Evolutionary conservation across 2,888 invertebrate genomes (phyloP).

Genomic region (Xylophagus ater): DNA sequence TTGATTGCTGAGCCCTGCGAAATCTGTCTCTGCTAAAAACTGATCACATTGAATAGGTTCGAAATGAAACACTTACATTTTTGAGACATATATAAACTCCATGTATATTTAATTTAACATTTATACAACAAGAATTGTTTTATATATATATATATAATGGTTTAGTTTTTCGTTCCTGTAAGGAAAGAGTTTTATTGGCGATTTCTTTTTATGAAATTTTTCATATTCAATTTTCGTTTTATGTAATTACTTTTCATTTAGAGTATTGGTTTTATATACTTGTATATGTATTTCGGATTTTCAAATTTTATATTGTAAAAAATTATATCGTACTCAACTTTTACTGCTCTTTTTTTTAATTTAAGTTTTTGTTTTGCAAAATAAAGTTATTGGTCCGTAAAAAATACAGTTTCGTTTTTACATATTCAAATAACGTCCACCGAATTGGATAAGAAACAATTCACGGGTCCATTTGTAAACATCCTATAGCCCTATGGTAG

Average conservation of each 20-base stretch:
- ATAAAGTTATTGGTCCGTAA: no score
- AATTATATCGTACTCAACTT: no score
- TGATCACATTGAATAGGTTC: not conserved
- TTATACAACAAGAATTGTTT: conserved; percentile 19
- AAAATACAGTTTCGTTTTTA: no score
- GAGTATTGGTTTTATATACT: no score
- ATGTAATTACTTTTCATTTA: no score
- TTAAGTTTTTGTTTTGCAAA: no score
- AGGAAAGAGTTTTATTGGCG: conserved; percentile 11
- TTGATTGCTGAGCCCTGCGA: no score
- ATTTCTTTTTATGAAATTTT: conserved; percentile 6
- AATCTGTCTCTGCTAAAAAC: not conserved
- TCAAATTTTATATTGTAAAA: not conserved
- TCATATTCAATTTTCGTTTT: conserved; percentile 7
- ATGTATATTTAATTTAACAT: conserved; percentile 20
- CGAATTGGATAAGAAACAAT: no score
- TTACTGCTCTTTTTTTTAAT: no score
- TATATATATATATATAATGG: conserved; percentile 3
- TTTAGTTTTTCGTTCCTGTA: conserved; percentile 7
- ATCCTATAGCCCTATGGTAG: no score
- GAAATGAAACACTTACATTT: conserved; percentile 1
- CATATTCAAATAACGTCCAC: no score
- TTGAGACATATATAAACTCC: conserved; percentile 20
- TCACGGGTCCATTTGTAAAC: no score
- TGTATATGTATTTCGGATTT: not conserved